Evolutionary conservation across 1,140 invertebrate species (phyloP).

Genomic region (Ceratina australensis): DNA sequence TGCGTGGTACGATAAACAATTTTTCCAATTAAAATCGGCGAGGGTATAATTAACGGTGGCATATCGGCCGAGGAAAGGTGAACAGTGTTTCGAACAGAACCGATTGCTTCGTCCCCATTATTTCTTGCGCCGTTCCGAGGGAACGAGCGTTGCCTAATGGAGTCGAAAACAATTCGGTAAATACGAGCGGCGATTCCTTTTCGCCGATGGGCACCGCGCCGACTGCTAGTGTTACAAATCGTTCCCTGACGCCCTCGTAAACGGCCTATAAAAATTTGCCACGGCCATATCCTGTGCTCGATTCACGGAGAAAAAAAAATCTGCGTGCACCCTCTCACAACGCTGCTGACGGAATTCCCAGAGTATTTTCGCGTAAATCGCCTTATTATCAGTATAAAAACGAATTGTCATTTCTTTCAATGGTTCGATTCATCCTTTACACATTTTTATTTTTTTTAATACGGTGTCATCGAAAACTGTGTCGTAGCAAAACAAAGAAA

Average conservation of each 20-base stretch:
- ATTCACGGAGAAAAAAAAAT: conserved; percentile 33
- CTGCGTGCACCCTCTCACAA: not conserved
- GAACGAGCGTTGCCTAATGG: conserved; percentile 19
- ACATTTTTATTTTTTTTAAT: too few relatives aligned
- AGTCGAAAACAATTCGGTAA: conserved; percentile 47
- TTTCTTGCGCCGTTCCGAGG: conserved; percentile 4
- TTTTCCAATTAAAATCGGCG: conserved; percentile 21
- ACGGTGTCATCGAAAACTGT: too few relatives aligned
- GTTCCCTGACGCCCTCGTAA: conserved; percentile 63
- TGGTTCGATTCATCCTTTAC: too few relatives aligned
- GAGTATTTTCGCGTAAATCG: not conserved
- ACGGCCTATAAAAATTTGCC: conserved; percentile 69
- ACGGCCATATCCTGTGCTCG: conserved; percentile 60
- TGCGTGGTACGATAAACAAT: conserved; percentile 11
- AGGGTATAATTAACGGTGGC: conserved; percentile 7
- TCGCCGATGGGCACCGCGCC: conserved; percentile 25
- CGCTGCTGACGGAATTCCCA: not conserved
- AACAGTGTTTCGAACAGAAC: not conserved
- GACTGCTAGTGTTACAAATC: conserved; percentile 65
- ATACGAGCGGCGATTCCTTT: conserved; percentile 31
- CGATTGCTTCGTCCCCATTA: conserved; percentile 34
- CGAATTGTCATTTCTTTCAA: too few relatives aligned
- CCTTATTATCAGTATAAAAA: not conserved
- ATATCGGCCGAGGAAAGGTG: not conserved
- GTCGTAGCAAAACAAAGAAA: too few relatives aligned